Conservation (phyloP, 2,888 invertebrate species). For the Epicampocera succincta region DNA sequence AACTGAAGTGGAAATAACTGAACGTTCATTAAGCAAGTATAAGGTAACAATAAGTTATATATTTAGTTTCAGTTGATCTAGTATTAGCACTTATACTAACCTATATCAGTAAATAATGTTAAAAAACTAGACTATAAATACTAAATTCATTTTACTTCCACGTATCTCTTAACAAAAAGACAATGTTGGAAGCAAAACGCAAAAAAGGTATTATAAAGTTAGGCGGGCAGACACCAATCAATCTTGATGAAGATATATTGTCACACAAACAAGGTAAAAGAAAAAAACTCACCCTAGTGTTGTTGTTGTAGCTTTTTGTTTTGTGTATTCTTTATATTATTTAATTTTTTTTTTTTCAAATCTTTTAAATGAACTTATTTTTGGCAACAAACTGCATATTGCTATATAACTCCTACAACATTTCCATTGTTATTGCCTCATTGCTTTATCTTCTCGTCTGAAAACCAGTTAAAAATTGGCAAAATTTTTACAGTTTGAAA, state of each 20-base stretch:
- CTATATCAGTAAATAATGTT: background rate
- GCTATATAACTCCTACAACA: too few relatives aligned
- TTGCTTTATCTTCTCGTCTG: too few relatives aligned
- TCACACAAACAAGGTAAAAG: constrained; percentile 90
- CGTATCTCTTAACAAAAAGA: constrained; percentile 80
- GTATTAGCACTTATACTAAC: background rate
- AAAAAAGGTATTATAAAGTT: constrained; percentile 88
- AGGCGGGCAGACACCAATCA: constrained; percentile 82
- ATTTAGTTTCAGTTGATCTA: background rate
- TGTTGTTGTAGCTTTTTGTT: constrained; percentile 33
- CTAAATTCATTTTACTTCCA: constrained; percentile 45
- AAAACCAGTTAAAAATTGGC: too few relatives aligned
- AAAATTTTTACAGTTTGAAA: too few relatives aligned
- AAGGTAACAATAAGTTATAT: constrained; percentile 84
- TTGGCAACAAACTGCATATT: too few relatives aligned
- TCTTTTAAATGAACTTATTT: background rate
- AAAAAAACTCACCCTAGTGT: constrained; percentile 6
- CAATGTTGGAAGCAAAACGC: constrained; percentile 87
- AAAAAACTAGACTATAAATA: background rate
- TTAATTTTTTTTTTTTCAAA: constrained; percentile 30
- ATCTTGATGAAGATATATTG: constrained; percentile 86
- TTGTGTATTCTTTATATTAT: constrained; percentile 28
- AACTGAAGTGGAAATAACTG: constrained; percentile 89
- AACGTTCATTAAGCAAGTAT: constrained; percentile 88
- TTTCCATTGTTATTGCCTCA: too few relatives aligned